A percentile compares a stretch with the other conserved stretches of the same genome.
Evolutionary conservation across 2,113 vertebrate species (phyloP).

Genomic region (Sula dactylatra): DNA sequence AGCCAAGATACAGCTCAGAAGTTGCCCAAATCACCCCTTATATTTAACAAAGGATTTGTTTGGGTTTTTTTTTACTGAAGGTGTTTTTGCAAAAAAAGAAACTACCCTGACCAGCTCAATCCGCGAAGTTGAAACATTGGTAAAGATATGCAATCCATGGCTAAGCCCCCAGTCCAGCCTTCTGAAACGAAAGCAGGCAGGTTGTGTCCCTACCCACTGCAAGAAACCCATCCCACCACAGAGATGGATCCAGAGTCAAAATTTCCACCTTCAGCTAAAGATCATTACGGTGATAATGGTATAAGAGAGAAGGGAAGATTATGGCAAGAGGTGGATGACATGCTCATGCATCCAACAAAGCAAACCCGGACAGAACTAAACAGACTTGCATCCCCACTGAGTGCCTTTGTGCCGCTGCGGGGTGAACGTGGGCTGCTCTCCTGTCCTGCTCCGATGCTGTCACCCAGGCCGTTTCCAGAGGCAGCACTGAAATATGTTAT

Average conservation of each 20-base stretch:
- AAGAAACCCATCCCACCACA: background rate
- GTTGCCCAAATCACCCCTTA: background rate
- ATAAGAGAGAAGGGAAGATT: background rate
- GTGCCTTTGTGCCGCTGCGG: background rate
- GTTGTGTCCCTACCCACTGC: background rate
- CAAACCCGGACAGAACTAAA: background rate
- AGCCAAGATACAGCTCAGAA: background rate
- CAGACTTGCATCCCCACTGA: background rate
- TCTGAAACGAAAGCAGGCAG: background rate
- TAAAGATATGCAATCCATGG: accelerated
- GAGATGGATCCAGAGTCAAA: background rate
- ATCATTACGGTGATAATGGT: background rate
- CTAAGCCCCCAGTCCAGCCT: background rate
- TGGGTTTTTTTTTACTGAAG: background rate
- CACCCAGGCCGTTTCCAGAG: background rate
- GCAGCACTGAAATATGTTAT: background rate
- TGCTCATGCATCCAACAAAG: background rate
- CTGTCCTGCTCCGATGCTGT: background rate
- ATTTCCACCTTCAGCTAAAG: background rate
- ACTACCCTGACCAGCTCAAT: background rate
- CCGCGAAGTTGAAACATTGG: background rate
- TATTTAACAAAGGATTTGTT: background rate
- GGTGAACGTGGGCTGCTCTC: accelerated
- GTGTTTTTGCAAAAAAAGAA: background rate
- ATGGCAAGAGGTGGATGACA: background rate